Evolutionary conservation across 2,113 vertebrate species (phyloP), one percentile per base, ranked within the genome.

Genomic region (Campylomormyrus numenius): DNA sequence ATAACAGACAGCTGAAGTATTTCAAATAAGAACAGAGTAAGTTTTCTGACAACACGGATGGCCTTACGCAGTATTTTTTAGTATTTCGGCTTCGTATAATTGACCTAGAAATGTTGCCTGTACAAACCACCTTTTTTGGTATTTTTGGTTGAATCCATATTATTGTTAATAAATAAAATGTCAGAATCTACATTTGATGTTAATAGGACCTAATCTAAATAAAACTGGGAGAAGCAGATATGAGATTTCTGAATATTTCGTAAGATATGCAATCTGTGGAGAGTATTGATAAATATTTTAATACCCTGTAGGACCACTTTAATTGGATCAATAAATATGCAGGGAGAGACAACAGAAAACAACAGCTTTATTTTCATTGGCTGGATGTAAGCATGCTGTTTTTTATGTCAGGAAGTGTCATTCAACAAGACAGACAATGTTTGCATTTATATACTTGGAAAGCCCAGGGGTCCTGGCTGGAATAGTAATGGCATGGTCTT

Each of bases 371-470:
- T 62, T 35, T 35, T 83, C 77, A 46, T 58, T n/a, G 50, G 74
- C 42, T 89, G 77, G 3, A 58, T 85, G 88, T 77, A 85, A 45
- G 35, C 56, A 35, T 85, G 24, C 27, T 39, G 9, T 31, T 24
- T 49, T 70, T 86, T 48, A 24, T 88, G 88, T 21, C 45, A 24
- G 48, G 21, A 77, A 70, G 39, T 66, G 88, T 52, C 58, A 89
- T 89, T 85, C 88, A 89, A 70, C 39, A 42, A 56, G 90, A 90
- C 88, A 90, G 88, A 45, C 42, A 85, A 56, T 66, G 83, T 89
- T 50, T 85, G 77, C 56, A 74, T 74, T 53, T 84, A 66, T 31
- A 49, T 53, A 50, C 56, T 89, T 17, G 19, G 24, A 89, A 89
- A 84, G 27, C 49, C 62, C 87, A 52, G 50, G 74, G 87, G 90